A percentile compares a stretch with the other conserved stretches of the same genome.
Conservation (phyloP, 1,140 invertebrate species). For the Diuraphis noxia region DNA sequence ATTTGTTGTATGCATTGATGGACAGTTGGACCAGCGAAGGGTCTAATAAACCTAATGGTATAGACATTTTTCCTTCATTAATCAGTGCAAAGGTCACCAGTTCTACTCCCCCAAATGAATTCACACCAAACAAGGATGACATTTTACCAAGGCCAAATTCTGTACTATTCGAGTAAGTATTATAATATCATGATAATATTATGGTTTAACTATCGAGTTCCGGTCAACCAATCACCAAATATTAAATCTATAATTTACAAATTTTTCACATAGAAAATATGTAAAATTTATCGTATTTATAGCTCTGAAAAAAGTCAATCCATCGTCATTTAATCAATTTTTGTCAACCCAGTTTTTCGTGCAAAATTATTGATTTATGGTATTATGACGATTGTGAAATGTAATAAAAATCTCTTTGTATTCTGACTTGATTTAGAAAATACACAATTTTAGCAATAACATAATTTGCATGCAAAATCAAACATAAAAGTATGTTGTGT, state of each 20-base stretch:
- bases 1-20: not conserved
- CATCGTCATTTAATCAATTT: not conserved
- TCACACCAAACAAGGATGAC: not conserved
- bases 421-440: not conserved
- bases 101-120: conserved; percentile 32
- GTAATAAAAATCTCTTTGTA: not conserved
- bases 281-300: not conserved
- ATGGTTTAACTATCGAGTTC: not conserved
- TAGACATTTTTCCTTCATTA: not conserved
- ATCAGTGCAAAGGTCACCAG: not conserved
- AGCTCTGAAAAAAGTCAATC: not conserved
- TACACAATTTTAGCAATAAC: not conserved
- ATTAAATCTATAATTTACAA: not conserved
- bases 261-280: not conserved
- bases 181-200: not conserved
- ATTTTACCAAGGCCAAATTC: conserved; percentile 33
- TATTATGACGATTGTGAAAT: not conserved
- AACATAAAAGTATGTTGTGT: not conserved
- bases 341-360: not conserved
- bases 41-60: not conserved
- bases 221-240: not conserved
- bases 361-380: not conserved
- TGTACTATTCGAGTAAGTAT: conserved; percentile 11
- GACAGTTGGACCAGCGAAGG: conserved; percentile 23
- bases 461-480: not conserved